Evolutionary conservation across 2,888 invertebrate genomes (phyloP).

Genomic region (Drosophila incognita): DNA sequence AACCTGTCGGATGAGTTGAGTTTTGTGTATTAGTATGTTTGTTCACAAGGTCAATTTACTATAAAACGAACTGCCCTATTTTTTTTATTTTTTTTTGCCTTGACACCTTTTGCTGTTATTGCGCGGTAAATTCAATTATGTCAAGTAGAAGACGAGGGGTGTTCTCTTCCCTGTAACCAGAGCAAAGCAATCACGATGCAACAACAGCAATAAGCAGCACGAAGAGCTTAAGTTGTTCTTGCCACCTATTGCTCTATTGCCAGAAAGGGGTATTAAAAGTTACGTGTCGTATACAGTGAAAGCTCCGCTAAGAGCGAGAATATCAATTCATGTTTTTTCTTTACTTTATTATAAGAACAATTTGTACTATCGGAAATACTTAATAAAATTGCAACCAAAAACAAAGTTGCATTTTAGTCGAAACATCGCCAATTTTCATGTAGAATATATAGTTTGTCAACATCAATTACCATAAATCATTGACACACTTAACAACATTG

Average conservation of each 20-base stretch:
- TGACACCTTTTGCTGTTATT: constrained; percentile 13
- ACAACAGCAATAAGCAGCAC: constrained; percentile 16
- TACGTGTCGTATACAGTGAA: constrained; percentile 30
- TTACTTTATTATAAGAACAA: not conserved
- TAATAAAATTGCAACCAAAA: not conserved
- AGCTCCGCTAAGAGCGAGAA: not conserved
- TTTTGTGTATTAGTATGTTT: not conserved
- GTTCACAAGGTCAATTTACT: constrained; percentile 32
- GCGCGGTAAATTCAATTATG: constrained; percentile 67
- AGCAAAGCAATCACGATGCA: constrained; percentile 46
- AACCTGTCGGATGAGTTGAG: constrained; percentile 39
- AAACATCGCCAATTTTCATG: not conserved
- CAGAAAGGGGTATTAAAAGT: constrained; percentile 16
- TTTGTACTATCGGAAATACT: not conserved
- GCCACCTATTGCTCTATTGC: constrained; percentile 6
- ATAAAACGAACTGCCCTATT: not conserved
- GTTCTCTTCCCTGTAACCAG: constrained; percentile 7
- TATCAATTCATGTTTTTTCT: not conserved
- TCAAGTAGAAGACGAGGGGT: constrained; percentile 1
- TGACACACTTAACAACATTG: not conserved
- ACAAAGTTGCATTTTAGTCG: not conserved
- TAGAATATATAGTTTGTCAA: not conserved
- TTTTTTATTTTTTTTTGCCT: not conserved
- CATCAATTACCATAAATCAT: not conserved
- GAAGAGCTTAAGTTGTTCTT: constrained; percentile 68